phyloP scores from a whole-genome alignment of 2,113 vertebrate species.

The Mesoclemmys tuberculata region DNA sequence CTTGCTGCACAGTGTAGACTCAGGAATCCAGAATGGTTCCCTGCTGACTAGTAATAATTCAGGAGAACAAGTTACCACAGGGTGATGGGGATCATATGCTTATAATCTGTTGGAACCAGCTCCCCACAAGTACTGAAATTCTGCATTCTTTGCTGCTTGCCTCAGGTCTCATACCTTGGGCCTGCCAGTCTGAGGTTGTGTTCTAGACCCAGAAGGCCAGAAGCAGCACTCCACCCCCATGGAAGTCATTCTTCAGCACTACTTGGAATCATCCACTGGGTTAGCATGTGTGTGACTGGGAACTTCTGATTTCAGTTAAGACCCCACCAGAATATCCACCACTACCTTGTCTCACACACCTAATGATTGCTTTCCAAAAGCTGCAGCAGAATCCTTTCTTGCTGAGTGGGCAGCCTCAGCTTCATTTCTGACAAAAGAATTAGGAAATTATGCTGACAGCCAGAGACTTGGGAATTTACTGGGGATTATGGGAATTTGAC shows the following conservation, averaged over 20 bases:
- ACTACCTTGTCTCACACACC: neutral
- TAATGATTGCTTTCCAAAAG: neutral
- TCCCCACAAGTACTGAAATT: neutral
- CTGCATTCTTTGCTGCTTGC: neutral
- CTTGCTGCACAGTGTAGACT: neutral
- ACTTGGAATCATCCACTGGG: neutral
- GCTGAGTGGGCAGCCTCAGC: neutral
- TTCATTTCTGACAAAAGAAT: neutral
- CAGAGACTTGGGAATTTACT: neutral
- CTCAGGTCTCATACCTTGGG: neutral
- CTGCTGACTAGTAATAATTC: neutral
- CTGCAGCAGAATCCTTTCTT: neutral
- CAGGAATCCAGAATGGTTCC: neutral
- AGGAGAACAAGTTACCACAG: neutral
- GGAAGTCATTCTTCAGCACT: neutral
- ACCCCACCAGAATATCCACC: neutral
- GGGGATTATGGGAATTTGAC: conserved; percentile 7
- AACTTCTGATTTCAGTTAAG: neutral
- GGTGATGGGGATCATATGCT: neutral
- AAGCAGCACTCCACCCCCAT: neutral
- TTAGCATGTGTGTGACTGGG: accelerated
- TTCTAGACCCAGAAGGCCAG: neutral
- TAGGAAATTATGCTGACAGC: neutral
- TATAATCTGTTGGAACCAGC: neutral
- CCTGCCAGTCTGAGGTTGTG: neutral